phyloP scores from a whole-genome alignment of 2,797 vertebrate species.

The Apogon hyalosoma region DNA sequence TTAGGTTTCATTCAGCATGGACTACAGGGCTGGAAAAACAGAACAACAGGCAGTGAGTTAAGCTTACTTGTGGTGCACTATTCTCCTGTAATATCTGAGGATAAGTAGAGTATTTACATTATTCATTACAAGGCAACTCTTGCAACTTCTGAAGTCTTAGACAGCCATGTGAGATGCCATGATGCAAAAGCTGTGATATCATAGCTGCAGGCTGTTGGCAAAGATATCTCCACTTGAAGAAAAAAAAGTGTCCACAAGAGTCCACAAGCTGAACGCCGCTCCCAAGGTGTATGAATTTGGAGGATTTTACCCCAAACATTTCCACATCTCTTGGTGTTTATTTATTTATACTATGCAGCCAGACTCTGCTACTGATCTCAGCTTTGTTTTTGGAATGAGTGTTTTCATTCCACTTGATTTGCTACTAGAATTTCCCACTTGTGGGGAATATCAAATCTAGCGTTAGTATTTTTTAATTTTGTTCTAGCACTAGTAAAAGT shows the following conservation, averaged over 20 bases:
- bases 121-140: conserved; percentile 39
- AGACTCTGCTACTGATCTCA: conserved; percentile 7
- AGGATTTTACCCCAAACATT: conserved; percentile 37
- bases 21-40: conserved; percentile 26
- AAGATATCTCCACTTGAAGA: conserved; percentile 43
- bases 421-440: conserved; percentile 3
- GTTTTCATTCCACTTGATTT: conserved; percentile 5
- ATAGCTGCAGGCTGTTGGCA: conserved; percentile 64
- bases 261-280: conserved; percentile 40
- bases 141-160: conserved; percentile 24
- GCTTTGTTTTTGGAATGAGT: conserved; percentile 24
- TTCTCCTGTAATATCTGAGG: background rate
- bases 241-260: conserved; percentile 9
- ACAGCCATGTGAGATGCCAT: conserved; percentile 26
- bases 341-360: conserved; percentile 17
- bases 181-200: conserved; percentile 56
- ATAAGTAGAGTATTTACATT: conserved; percentile 22
- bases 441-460: background rate
- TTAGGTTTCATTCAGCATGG: conserved; percentile 29
- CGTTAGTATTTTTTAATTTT: background rate
- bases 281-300: conserved; percentile 32
- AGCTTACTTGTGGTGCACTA: conserved; percentile 1
- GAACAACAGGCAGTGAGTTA: conserved; percentile 19
- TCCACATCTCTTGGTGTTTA: conserved; percentile 24
- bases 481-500: background rate